These are phyloP conservation scores for Pseudanteris insignis DNA, from an alignment of 2,888 invertebrate genomes.

Conservation along the genomic window DNA sequence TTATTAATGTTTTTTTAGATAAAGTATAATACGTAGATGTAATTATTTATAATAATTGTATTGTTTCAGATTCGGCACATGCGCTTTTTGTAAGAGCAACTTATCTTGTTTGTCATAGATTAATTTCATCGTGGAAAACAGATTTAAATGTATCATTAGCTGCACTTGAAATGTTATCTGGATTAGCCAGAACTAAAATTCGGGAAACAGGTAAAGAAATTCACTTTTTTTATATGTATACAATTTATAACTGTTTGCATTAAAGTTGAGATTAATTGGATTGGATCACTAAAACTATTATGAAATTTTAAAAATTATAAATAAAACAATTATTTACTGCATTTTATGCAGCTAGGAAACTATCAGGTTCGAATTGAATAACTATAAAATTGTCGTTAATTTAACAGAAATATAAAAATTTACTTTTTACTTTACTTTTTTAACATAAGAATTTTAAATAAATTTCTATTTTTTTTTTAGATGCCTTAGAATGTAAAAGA, in stretches of 20 bases:
- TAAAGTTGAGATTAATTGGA: no score
- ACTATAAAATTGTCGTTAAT: no score
- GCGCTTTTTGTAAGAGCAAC: conserved; percentile 92
- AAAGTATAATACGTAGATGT: no score
- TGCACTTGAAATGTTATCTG: conserved; percentile 89
- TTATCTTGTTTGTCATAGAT: conserved; percentile 91
- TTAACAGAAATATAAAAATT: no score
- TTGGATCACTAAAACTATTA: not conserved
- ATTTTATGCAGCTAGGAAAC: conserved; percentile 68
- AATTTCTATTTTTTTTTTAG: no score
- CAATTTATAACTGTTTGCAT: not conserved
- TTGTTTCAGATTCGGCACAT: conserved; percentile 79
- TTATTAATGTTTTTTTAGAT: no score
- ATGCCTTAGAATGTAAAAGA: conserved; percentile 87
- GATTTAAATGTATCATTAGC: conserved; percentile 94
- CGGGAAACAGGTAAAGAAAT: conserved; percentile 79
- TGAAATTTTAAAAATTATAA: not conserved
- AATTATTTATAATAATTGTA: no score
- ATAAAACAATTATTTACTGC: conserved; percentile 4
- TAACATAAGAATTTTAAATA: no score
- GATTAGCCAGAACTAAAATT: conserved; percentile 88
- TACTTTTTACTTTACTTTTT: no score
- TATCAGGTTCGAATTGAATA: conserved; percentile 69
- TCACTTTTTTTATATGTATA: no score
- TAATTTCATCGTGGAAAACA: conserved; percentile 96